Conservation (phyloP, 35 echinoderm and acorn worm species). For the Anneissia japonica region DNA sequence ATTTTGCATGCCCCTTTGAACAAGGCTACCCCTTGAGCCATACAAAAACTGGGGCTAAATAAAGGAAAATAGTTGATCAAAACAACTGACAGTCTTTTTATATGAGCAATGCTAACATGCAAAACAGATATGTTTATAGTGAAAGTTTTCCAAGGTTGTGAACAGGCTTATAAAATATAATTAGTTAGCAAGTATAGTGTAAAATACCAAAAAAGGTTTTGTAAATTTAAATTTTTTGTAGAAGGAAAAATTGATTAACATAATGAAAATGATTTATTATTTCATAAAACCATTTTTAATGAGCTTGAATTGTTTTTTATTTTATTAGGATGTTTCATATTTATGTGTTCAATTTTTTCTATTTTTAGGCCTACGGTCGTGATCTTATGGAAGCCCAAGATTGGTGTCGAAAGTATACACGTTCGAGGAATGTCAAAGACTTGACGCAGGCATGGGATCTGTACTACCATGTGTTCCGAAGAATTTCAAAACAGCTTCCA, state of each 20-base stretch:
- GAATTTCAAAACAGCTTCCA: slow-evolving; percentile 93
- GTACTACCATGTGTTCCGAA: slow-evolving; percentile 94
- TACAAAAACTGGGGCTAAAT: no score
- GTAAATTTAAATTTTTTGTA: background rate
- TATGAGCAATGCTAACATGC: no score
- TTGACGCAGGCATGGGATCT: slow-evolving; percentile 96
- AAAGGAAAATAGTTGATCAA: no score
- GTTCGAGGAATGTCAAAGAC: slow-evolving; percentile 93
- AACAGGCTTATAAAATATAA: no score
- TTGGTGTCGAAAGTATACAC: slow-evolving; percentile 89
- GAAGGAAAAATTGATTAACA: no score
- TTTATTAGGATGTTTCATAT: background rate
- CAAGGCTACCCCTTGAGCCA: no score
- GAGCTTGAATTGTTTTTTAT: background rate
- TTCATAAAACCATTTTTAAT: background rate
- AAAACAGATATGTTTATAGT: no score
- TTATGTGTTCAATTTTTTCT: background rate
- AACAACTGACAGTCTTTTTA: no score
- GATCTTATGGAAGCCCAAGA: slow-evolving; percentile 97
- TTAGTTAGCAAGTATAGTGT: background rate
- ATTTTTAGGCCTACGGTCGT: slow-evolving; percentile 78
- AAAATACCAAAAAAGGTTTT: background rate
- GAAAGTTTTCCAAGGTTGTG: no score
- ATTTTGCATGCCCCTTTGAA: no score
- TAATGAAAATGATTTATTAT: background rate